Evolutionary conservation across 2,113 vertebrate species (phyloP).

Genomic region (Tautogolabrus adspersus): DNA sequence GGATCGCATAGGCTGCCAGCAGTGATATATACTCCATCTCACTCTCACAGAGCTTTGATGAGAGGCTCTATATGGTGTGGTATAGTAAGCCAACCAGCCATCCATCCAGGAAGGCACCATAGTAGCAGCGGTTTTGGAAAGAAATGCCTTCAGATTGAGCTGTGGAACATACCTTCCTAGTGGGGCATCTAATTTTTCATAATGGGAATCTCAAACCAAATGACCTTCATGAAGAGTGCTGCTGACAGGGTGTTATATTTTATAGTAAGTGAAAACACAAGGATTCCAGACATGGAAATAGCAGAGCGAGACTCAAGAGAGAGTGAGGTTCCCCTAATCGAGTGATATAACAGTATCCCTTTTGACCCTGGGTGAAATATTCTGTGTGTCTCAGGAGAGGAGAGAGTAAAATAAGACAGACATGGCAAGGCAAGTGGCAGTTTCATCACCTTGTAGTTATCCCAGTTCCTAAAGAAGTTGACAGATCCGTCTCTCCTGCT

Average conservation of each 20-base stretch:
- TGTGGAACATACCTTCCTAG: constrained; percentile 70
- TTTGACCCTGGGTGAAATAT: constrained; percentile 51
- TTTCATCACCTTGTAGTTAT: constrained; percentile 94
- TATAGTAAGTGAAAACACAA: constrained; percentile 70
- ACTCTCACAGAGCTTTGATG: constrained; percentile 61
- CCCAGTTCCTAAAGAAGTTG: constrained; percentile 99
- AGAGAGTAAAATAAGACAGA: constrained; percentile 20
- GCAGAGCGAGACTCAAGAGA: constrained; percentile 42
- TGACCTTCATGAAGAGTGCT: constrained; percentile 45
- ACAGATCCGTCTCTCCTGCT: constrained; percentile 94
- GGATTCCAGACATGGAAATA: constrained; percentile 42
- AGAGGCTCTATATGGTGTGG: constrained; percentile 55
- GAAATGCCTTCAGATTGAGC: constrained; percentile 60
- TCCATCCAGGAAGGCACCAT: constrained; percentile 57
- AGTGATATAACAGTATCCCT: constrained; percentile 35
- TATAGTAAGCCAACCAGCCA: constrained; percentile 48
- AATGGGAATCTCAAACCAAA: constrained; percentile 70
- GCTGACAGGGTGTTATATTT: constrained; percentile 64
- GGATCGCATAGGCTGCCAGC: constrained; percentile 56
- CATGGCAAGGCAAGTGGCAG: constrained; percentile 3
- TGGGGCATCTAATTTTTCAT: constrained; percentile 67
- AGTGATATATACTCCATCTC: constrained; percentile 47
- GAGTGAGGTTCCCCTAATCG: constrained; percentile 23
- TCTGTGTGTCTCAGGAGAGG: constrained; percentile 10
- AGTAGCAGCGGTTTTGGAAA: constrained; percentile 75